phyloP scores from a whole-genome alignment of 2,797 vertebrate genomes.

The Ciconia nigra region DNA sequence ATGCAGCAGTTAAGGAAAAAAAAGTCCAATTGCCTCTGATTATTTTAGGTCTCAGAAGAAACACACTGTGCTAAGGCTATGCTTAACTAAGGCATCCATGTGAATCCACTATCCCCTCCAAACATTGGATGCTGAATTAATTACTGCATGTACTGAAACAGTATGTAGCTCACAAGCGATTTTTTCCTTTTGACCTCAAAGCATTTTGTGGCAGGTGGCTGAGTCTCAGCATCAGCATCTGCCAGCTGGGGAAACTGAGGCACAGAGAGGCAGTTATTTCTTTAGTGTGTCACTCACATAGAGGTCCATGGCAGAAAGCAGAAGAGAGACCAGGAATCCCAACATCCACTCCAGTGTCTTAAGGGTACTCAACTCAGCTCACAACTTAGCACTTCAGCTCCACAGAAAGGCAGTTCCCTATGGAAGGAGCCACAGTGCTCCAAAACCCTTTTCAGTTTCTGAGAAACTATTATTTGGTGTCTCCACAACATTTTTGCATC shows the following conservation, averaged over 20 bases:
- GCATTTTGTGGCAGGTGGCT: neutral
- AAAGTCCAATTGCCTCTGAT: neutral
- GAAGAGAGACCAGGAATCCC: neutral
- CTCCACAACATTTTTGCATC: neutral
- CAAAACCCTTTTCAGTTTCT: neutral
- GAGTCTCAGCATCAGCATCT: neutral
- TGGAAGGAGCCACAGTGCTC: neutral
- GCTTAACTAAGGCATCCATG: slow-evolving; percentile 26
- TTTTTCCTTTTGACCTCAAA: neutral
- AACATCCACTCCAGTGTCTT: neutral
- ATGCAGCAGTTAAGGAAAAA: slow-evolving; percentile 3
- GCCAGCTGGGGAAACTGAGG: neutral
- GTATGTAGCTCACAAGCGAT: neutral
- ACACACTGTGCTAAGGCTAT: neutral
- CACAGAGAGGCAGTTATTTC: neutral
- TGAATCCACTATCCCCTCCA: neutral
- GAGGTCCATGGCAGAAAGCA: neutral
- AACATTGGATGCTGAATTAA: neutral
- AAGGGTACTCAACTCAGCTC: neutral
- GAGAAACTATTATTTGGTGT: neutral
- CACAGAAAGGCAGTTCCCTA: neutral
- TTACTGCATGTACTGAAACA: neutral
- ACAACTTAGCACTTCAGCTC: neutral
- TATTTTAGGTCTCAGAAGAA: slow-evolving; percentile 40
- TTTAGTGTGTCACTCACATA: neutral